Conservation (phyloP, 2,888 invertebrate genomes). For the Pandemis heparana region DNA sequence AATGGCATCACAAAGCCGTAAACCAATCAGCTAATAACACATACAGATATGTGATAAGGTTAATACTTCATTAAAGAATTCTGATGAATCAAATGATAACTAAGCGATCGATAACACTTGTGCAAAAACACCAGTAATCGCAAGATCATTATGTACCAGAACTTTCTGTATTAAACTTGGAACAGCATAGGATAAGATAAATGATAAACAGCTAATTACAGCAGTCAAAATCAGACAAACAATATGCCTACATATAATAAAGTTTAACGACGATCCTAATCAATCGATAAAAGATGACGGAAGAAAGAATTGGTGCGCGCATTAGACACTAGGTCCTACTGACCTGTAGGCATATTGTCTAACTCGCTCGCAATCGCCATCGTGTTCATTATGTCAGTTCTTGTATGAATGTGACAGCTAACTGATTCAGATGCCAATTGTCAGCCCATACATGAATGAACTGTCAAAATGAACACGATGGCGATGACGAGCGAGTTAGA, state of each 20-base stretch:
- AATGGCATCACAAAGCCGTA: neutral
- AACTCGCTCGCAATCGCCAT: no score
- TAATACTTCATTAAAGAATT: constrained; percentile 13
- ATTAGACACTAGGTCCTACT: no score
- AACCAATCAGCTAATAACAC: constrained; percentile 32
- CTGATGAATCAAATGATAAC: constrained; percentile 7
- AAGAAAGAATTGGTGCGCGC: no score
- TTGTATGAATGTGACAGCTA: no score
- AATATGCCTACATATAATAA: neutral
- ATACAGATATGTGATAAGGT: constrained; percentile 19
- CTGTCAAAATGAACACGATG: no score
- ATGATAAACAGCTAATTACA: neutral
- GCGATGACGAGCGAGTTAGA: no score
- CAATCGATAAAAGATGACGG: no score
- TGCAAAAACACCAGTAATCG: constrained; percentile 7
- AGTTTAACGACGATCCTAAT: neutral
- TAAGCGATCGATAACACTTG: constrained; percentile 11
- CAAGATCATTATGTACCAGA: constrained; percentile 20
- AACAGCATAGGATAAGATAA: constrained; percentile 2
- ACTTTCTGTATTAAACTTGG: constrained; percentile 1
- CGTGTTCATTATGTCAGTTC: no score
- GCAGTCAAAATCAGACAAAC: neutral
- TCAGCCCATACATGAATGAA: no score
- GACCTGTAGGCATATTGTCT: no score
- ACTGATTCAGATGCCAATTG: no score